phyloP scores from a whole-genome alignment of 2,888 invertebrate genomes.

The Melinopterus prodromus region DNA sequence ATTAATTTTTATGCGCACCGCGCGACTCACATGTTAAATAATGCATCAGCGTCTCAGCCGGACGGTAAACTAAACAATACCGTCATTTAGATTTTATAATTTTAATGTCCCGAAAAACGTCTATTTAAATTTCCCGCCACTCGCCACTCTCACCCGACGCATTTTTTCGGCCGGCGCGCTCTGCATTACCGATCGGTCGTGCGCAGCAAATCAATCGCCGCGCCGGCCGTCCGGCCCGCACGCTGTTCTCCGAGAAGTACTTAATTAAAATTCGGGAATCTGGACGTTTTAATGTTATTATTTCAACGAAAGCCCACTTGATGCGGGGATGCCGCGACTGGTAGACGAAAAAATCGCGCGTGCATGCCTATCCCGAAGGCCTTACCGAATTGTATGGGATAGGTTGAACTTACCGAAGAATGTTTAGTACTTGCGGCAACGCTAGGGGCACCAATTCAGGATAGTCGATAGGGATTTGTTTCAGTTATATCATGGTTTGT shows the following conservation, averaged over 20 bases:
- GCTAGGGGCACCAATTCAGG: too few species aligned
- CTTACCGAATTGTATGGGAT: neutral
- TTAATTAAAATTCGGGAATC: slow-evolving; percentile 50
- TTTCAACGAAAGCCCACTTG: slow-evolving; percentile 40
- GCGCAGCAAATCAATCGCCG: slow-evolving; percentile 6
- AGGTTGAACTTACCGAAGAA: neutral
- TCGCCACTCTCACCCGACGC: neutral
- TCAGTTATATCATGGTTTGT: too few species aligned
- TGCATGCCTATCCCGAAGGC: neutral
- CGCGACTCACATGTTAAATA: slow-evolving; percentile 26
- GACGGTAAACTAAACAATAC: slow-evolving; percentile 26
- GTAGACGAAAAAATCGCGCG: neutral
- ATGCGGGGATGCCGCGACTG: neutral
- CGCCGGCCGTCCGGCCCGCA: slow-evolving; percentile 8
- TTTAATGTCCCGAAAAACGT: slow-evolving; percentile 30
- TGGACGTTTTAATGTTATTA: slow-evolving; percentile 43
- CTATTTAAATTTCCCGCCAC: slow-evolving; percentile 30
- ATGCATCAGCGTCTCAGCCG: slow-evolving; percentile 26
- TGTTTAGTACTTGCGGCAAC: neutral
- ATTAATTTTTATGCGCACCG: slow-evolving; percentile 30
- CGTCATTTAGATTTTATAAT: slow-evolving; percentile 36
- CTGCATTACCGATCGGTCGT: slow-evolving; percentile 17
- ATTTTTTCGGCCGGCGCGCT: neutral
- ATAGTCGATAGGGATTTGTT: too few species aligned
- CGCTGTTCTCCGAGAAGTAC: slow-evolving; percentile 45